phyloP scores from a whole-genome alignment of 2,888 invertebrate species.

The Oscheius sp. region DNA sequence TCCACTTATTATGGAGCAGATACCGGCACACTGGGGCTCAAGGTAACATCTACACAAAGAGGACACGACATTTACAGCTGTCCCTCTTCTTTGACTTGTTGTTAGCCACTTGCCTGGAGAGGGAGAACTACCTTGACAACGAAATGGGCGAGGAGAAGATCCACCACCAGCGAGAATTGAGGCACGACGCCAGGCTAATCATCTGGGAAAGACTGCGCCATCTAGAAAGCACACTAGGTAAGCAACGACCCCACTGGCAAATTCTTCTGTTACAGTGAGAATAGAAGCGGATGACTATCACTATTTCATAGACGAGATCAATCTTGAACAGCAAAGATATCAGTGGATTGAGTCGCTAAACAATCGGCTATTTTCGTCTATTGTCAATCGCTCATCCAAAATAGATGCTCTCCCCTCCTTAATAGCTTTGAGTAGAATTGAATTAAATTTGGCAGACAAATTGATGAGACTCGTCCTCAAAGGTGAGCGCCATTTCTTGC shows the following conservation, averaged over 20 bases:
- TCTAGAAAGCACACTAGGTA: slow-evolving; percentile 6
- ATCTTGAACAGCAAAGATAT: not conserved
- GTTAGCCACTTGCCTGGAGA: slow-evolving; percentile 74
- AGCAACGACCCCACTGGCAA: not conserved
- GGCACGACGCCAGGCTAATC: slow-evolving; percentile 41
- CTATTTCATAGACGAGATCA: slow-evolving; percentile 6
- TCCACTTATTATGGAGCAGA: slow-evolving; percentile 77
- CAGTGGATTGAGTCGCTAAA: not conserved
- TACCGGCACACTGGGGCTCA: slow-evolving; percentile 75
- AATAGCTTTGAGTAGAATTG: not conserved
- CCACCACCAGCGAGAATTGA: slow-evolving; percentile 26
- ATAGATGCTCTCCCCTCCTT: not conserved
- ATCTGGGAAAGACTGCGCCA: slow-evolving; percentile 48
- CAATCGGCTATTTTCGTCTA: not conserved
- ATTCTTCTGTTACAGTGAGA: not conserved
- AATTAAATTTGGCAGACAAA: not conserved
- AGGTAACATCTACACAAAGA: slow-evolving; percentile 69
- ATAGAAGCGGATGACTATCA: not conserved
- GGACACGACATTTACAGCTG: slow-evolving; percentile 70
- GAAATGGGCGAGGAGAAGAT: slow-evolving; percentile 72
- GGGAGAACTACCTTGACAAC: slow-evolving; percentile 69
- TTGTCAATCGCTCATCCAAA: not conserved
- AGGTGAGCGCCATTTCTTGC: too few relatives aligned
- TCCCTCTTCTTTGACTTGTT: slow-evolving; percentile 77
- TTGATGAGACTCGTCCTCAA: not conserved